Evolutionary conservation across 2,113 vertebrate species (phyloP).

Genomic region (Poecile atricapillus): DNA sequence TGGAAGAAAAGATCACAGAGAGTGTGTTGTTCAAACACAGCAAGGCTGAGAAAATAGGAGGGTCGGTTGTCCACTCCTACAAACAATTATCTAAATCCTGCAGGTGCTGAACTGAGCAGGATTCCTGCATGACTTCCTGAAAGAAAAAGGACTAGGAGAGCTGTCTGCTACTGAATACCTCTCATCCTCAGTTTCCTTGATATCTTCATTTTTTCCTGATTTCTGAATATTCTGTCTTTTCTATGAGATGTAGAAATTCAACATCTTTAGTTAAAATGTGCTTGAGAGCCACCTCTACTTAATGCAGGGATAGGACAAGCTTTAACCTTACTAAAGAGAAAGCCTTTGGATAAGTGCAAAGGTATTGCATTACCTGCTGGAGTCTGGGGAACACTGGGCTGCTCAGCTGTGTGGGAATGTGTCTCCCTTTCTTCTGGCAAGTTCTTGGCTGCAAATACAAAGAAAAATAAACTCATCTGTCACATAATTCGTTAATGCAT

Average conservation of each 20-base stretch:
- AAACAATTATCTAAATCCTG: not conserved
- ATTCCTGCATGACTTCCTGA: not conserved
- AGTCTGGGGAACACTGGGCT: slow-evolving; percentile 66
- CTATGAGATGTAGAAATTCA: not conserved
- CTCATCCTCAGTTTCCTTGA: not conserved
- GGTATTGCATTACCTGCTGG: slow-evolving; percentile 72
- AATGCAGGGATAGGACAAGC: not conserved
- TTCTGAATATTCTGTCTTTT: not conserved
- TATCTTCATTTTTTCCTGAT: not conserved
- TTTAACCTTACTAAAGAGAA: not conserved
- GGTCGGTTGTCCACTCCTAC: not conserved
- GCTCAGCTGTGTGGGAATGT: slow-evolving; percentile 51
- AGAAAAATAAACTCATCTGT: not conserved
- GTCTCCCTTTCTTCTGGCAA: slow-evolving; percentile 67
- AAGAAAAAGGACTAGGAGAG: not conserved
- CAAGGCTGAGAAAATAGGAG: not conserved
- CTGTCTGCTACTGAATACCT: not conserved
- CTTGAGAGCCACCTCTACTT: not conserved
- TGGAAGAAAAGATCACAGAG: not conserved
- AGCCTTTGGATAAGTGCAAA: not conserved
- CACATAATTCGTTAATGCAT: not conserved
- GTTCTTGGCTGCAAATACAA: slow-evolving; percentile 67
- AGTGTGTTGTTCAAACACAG: not conserved
- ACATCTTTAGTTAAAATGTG: not conserved
- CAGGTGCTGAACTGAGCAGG: not conserved